Evolutionary conservation across 2,797 vertebrate genomes (phyloP).

Genomic region (Urosaurus nigricauda): DNA sequence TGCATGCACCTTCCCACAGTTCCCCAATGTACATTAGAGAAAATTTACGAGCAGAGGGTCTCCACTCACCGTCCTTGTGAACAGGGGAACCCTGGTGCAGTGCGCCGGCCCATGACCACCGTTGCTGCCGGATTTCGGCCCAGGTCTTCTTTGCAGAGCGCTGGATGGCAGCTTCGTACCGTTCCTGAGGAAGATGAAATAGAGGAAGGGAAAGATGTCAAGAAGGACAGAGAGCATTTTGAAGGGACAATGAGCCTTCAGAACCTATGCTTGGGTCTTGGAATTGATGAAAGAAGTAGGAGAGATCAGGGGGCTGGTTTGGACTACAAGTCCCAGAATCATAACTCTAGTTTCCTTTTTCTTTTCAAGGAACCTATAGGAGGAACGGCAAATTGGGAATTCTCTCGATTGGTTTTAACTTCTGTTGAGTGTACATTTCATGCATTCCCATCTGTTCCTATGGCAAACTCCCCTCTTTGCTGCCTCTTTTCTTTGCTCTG

Average conservation of each 20-base stretch:
- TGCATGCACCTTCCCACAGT: not conserved
- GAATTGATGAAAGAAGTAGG: no score
- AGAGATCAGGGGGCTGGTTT: not conserved
- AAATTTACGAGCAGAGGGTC: accelerated
- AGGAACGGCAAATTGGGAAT: no score
- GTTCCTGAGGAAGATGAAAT: slow-evolving; percentile 82
- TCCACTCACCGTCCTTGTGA: slow-evolving; percentile 81
- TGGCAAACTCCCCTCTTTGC: not conserved
- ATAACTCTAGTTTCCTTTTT: not conserved
- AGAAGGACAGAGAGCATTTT: not conserved
- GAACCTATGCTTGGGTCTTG: not conserved
- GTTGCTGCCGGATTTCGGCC: slow-evolving; percentile 97
- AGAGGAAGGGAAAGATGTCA: not conserved
- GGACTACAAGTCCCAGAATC: no score
- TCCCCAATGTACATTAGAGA: not conserved
- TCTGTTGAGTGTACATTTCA: no score
- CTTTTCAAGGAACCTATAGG: no score
- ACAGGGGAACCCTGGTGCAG: slow-evolving; percentile 87
- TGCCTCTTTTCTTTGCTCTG: accelerated
- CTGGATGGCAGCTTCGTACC: slow-evolving; percentile 94
- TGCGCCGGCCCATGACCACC: slow-evolving; percentile 95
- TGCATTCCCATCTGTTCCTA: not conserved
- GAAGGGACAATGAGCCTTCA: not conserved
- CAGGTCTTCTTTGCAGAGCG: slow-evolving; percentile 95
- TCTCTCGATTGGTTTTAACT: no score